A percentile compares a stretch with the other conserved stretches of the same genome.
phyloP scores from a whole-genome alignment of 1,140 invertebrate species.

The Caenorhabditis tropicalis region DNA sequence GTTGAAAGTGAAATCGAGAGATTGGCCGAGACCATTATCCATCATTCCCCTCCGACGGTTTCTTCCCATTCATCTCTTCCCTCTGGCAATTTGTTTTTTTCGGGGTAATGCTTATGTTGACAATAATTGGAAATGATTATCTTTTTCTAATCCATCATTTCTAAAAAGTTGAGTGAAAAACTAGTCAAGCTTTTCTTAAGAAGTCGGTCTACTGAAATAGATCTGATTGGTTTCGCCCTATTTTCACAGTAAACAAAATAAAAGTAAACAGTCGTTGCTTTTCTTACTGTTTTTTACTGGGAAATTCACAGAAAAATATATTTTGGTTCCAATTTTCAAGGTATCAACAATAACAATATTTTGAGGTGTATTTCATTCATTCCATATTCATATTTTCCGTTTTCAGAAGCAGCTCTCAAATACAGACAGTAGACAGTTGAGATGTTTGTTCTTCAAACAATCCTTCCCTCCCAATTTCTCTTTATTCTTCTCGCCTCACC shows the following conservation, averaged over 20 bases:
- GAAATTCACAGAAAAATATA: not conserved
- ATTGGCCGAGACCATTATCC: slow-evolving; percentile 2
- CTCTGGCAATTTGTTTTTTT: not conserved
- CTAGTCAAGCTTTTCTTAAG: not conserved
- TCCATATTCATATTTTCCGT: not conserved
- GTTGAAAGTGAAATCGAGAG: not conserved
- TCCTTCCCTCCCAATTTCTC: not conserved
- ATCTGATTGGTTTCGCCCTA: not conserved
- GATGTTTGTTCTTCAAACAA: slow-evolving; percentile 38
- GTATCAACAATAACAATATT: not conserved
- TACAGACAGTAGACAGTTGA: not conserved
- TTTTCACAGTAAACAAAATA: slow-evolving; percentile 21
- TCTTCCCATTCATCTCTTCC: not conserved
- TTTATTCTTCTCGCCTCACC: not conserved
- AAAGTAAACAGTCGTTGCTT: not conserved
- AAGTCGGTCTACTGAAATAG: slow-evolving; percentile 10
- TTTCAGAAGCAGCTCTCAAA: slow-evolving; percentile 6
- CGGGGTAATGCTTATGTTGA: slow-evolving; percentile 14
- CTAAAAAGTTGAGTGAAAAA: not conserved
- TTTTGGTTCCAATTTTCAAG: not conserved
- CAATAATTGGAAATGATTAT: not conserved
- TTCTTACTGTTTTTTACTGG: not conserved
- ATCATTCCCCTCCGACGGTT: no score
- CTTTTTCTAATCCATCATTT: not conserved
- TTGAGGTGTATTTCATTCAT: no score